These are phyloP conservation scores for Urocitellus parryii DNA, from an alignment of 2,113 vertebrate genomes.

Conservation along the genomic window DNA sequence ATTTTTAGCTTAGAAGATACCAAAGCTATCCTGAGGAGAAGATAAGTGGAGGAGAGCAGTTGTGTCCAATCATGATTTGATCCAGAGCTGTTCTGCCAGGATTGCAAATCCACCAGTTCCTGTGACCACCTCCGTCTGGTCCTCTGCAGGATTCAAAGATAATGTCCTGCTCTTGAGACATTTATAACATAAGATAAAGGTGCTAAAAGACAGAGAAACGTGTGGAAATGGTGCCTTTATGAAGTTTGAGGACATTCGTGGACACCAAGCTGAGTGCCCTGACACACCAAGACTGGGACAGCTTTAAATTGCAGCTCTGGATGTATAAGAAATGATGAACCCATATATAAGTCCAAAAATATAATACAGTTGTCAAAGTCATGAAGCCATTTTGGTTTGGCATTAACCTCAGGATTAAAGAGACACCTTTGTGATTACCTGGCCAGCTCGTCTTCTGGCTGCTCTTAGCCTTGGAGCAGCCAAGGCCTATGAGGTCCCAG, in stretches of 20 bases:
- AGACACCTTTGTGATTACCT: not conserved
- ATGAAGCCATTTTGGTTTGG: not conserved
- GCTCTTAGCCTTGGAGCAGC: not conserved
- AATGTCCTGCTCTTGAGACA: not conserved
- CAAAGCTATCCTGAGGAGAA: not conserved
- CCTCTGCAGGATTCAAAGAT: not conserved
- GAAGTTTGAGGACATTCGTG: not conserved
- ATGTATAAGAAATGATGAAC: not conserved
- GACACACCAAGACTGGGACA: not conserved
- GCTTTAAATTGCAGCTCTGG: not conserved
- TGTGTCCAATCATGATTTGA: not conserved
- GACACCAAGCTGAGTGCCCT: not conserved
- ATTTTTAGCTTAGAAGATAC: not conserved
- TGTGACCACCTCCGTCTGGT: not conserved
- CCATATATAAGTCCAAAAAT: not conserved
- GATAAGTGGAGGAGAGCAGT: not conserved
- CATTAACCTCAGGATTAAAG: not conserved
- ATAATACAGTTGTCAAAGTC: not conserved
- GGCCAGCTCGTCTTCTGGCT: not conserved
- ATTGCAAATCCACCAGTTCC: not conserved
- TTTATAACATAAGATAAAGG: not conserved
- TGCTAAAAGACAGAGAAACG: not conserved
- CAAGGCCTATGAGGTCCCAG: not conserved
- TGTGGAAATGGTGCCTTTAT: not conserved
- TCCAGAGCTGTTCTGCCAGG: not conserved